A percentile compares a stretch with the other conserved stretches of the same genome.
These are phyloP conservation scores for Aratinga solstitialis DNA, from an alignment of 2,797 vertebrate genomes.

Conservation along the genomic window DNA sequence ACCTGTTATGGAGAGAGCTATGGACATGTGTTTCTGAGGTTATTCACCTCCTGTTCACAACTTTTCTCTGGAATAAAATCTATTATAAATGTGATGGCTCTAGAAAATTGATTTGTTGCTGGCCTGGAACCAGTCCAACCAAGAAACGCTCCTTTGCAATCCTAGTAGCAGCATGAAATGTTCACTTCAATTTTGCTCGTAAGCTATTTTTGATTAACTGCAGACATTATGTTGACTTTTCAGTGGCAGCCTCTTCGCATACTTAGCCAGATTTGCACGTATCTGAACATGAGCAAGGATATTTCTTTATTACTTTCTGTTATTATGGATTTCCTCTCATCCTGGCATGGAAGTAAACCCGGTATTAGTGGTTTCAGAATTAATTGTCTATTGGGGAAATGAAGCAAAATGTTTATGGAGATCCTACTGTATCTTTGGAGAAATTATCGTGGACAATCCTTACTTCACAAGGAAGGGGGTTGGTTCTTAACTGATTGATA, in stretches of 20 bases:
- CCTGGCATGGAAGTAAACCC: not conserved
- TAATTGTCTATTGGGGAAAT: not conserved
- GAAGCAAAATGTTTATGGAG: not conserved
- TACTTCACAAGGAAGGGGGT: not conserved
- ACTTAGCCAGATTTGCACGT: not conserved
- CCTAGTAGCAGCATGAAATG: not conserved
- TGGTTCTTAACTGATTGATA: not conserved
- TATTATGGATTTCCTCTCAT: not conserved
- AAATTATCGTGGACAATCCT: not conserved
- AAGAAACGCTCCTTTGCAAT: not conserved
- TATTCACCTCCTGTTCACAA: not conserved
- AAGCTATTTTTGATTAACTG: slow-evolving; percentile 17
- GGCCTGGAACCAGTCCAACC: not conserved
- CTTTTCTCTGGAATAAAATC: not conserved
- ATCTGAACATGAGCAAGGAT: not conserved
- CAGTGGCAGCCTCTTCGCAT: not conserved
- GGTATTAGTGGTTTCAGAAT: not conserved
- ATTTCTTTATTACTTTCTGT: not conserved
- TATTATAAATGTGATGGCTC: not conserved
- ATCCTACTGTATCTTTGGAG: not conserved
- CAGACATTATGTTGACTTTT: not conserved
- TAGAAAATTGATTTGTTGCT: not conserved
- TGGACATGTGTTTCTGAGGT: rapidly evolving
- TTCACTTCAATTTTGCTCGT: slow-evolving; percentile 14
- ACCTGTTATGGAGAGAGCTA: rapidly evolving